Percentiles rank a stretch among this genome's conserved stretches.
Conservation (phyloP, 2,888 invertebrate species). For the Phortica okadai region DNA sequence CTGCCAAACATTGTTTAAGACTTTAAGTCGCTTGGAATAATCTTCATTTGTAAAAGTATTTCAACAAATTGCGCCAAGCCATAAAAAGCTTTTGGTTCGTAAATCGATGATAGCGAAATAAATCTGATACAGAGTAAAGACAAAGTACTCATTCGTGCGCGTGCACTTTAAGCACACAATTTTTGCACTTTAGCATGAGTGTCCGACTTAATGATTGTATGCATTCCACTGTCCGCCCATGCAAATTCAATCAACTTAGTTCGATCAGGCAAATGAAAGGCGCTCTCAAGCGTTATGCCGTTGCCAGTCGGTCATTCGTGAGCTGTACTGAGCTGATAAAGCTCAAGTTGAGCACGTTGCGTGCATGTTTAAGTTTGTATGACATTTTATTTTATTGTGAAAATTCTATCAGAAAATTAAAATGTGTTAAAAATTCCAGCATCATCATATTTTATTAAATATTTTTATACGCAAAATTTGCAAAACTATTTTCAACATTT, state of each 20-base stretch:
- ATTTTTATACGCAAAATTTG: too few relatives aligned
- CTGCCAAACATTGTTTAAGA: too few relatives aligned
- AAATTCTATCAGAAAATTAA: not conserved
- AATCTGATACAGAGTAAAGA: not conserved
- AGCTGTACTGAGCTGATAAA: not conserved
- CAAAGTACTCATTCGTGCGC: conserved; percentile 11
- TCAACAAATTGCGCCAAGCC: not conserved
- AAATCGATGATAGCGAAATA: conserved; percentile 32
- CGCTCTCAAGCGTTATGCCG: not conserved
- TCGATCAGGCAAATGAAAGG: not conserved
- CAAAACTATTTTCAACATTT: too few relatives aligned
- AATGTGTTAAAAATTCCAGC: not conserved
- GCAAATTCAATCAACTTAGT: not conserved
- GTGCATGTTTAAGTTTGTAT: not conserved
- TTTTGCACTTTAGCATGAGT: not conserved
- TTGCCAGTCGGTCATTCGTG: not conserved
- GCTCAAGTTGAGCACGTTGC: not conserved
- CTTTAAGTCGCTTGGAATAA: too few relatives aligned
- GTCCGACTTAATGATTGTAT: not conserved
- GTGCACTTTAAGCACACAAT: not conserved
- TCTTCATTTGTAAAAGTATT: not conserved
- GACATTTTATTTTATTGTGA: not conserved
- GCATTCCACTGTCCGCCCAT: not conserved
- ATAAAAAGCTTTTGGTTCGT: conserved; percentile 27
- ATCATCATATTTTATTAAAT: too few relatives aligned